phyloP scores from a whole-genome alignment of 2,113 vertebrate species.

The Collichthys lucidus region DNA sequence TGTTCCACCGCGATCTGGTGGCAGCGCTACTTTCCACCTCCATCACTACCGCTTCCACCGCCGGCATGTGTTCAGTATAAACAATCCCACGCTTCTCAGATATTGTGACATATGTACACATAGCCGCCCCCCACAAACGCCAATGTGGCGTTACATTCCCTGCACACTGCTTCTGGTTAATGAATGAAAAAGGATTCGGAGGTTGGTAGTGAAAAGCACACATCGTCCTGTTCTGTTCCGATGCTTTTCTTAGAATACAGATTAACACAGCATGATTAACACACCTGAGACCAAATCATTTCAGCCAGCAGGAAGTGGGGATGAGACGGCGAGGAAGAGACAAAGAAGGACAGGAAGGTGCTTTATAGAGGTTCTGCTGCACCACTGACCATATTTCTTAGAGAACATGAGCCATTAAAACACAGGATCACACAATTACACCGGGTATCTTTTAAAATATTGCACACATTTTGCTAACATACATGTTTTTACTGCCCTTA shows the following conservation, averaged over 20 bases:
- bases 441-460: not conserved
- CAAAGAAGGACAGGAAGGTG: not conserved
- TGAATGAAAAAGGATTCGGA: slow-evolving; percentile 26
- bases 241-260: slow-evolving; percentile 56
- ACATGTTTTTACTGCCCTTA: slow-evolving; percentile 27
- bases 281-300: slow-evolving; percentile 25
- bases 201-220: not conserved
- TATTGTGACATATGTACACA: slow-evolving; percentile 55
- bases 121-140: not conserved
- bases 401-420: slow-evolving; percentile 1
- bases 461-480: slow-evolving; percentile 30
- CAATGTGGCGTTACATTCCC: not conserved
- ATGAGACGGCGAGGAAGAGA: not conserved
- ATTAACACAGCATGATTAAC: slow-evolving; percentile 42
- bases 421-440: not conserved
- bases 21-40: not conserved
- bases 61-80: slow-evolving; percentile 66
- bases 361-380: slow-evolving; percentile 4
- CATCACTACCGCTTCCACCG: slow-evolving; percentile 6
- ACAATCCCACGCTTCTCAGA: slow-evolving; percentile 70
- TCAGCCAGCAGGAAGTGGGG: slow-evolving; percentile 16
- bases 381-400: not conserved
- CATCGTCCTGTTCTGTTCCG: not conserved
- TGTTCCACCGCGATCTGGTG: slow-evolving; percentile 14
- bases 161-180: not conserved